These are phyloP conservation scores for Tautogolabrus adspersus DNA, from an alignment of 2,113 vertebrate species.

Conservation along the genomic window DNA sequence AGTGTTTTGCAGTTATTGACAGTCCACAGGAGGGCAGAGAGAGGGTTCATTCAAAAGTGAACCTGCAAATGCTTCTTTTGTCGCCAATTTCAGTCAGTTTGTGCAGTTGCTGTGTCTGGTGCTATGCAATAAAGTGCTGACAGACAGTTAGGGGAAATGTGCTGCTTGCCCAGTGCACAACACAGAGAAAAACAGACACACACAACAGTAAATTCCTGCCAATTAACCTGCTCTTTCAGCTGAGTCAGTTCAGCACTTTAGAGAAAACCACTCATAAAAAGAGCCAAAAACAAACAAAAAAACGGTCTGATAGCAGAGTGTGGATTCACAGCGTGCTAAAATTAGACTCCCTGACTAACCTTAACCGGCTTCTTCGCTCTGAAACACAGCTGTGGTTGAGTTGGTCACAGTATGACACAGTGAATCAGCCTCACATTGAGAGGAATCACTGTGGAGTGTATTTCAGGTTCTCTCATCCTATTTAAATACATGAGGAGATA, in stretches of 20 bases:
- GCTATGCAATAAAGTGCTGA: slow-evolving; percentile 1
- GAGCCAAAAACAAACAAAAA: neutral
- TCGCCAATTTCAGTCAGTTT: neutral
- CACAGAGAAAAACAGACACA: neutral
- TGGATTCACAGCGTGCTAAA: slow-evolving; percentile 13
- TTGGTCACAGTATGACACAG: slow-evolving; percentile 41
- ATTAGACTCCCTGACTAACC: slow-evolving; percentile 25
- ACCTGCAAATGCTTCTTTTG: neutral
- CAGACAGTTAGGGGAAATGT: neutral
- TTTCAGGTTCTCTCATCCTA: neutral
- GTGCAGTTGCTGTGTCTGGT: neutral
- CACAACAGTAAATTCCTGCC: slow-evolving; percentile 7
- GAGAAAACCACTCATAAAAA: slow-evolving; percentile 17
- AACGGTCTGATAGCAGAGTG: neutral
- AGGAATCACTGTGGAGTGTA: slow-evolving; percentile 3
- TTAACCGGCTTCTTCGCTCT: slow-evolving; percentile 15
- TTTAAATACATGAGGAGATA: slow-evolving; percentile 20
- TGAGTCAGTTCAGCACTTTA: slow-evolving; percentile 17
- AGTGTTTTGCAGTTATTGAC: neutral
- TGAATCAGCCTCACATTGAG: slow-evolving; percentile 29
- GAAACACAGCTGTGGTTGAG: neutral
- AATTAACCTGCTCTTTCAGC: slow-evolving; percentile 30
- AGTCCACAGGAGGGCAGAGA: too few species aligned
- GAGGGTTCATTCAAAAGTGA: neutral
- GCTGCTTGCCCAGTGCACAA: neutral